Base-by-base conservation (phyloP, 1,140 invertebrate genomes). In the Lucilia sericata region DNA sequence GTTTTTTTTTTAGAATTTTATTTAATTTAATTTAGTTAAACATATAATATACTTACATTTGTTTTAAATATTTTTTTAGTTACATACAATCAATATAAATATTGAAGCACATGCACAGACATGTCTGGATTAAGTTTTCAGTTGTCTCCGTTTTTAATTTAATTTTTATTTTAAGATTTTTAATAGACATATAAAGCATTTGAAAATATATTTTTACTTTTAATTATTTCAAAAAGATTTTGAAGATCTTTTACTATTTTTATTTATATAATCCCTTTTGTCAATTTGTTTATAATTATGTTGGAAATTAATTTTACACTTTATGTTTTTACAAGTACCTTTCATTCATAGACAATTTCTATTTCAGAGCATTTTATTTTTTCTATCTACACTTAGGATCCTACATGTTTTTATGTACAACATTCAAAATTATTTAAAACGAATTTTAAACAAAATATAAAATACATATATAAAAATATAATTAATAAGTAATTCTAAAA, bases 111-210 rank as follows among this genome's bases (percentile, higher is more conserved):
- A 70, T 21, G 21, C 21, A 10, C 0, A 21, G 2, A 70, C 19
- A 21, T 70, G 65, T 70, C n/a, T 70, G 2, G 5, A 17, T 60
- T 60, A 7, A 60, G 14, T 60, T 60, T n/a, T 60, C 9, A 70
- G 21, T 70, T 9, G 13, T 19, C 10, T 19, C 7, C 21, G 3
- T 49, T 49, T 21, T 21, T 21, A 25, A 42, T 5, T 3, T 78
- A 47, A 14, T 78, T 47, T 9, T 42, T 78, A 7, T n/a, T 21
- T 30, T 17, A 49, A 49, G 12, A 80, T 80, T 80, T 49, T 78
- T 78, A 42, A 21, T 80, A 80, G 76, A 80, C 76, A 80, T 49
- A 80, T 80, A 80, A 80, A 80, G 76, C 76, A 49, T 80, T 25
- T 80, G 47, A 49, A 80, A 80, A 80, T 80, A 80, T 80, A 78